A percentile compares a stretch with the other conserved stretches of the same genome.
Conservation (phyloP, 2,888 invertebrate genomes). For the Palloptera scutellata region DNA sequence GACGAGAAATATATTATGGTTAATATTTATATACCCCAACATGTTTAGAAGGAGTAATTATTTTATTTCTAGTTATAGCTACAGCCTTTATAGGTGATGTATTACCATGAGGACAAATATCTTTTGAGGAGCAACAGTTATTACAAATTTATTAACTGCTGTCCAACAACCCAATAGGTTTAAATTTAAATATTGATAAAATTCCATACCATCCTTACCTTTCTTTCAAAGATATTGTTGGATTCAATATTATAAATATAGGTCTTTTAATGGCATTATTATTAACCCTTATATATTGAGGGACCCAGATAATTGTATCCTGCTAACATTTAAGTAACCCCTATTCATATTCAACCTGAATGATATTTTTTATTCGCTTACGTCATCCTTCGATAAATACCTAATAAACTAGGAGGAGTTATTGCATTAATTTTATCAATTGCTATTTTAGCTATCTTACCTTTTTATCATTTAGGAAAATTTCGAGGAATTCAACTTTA, state of each 20-base stretch:
- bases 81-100: constrained; percentile 82
- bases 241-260: constrained; percentile 69
- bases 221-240: constrained; percentile 71
- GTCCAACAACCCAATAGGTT: constrained; percentile 74
- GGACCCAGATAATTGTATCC: constrained; percentile 79
- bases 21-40: constrained; percentile 67
- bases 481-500: constrained; percentile 71
- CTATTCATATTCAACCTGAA: constrained; percentile 82
- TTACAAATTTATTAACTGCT: constrained; percentile 77
- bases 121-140: constrained; percentile 82
- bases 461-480: constrained; percentile 68
- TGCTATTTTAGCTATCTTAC: constrained; percentile 72
- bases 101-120: constrained; percentile 82
- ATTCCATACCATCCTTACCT: constrained; percentile 75
- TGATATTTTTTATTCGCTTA: constrained; percentile 87
- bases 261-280: constrained; percentile 67
- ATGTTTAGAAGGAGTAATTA: constrained; percentile 72
- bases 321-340: constrained; percentile 66
- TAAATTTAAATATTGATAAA: constrained; percentile 74
- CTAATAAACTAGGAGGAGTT: constrained; percentile 81
- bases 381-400: constrained; percentile 81
- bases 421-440: constrained; percentile 67
- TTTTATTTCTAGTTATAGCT: constrained; percentile 74
- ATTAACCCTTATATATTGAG: constrained; percentile 70
- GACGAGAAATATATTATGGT: constrained; percentile 71